These are phyloP conservation scores for Artemisiospiza belli DNA, from an alignment of 2,113 vertebrate species.

Conservation along the genomic window DNA sequence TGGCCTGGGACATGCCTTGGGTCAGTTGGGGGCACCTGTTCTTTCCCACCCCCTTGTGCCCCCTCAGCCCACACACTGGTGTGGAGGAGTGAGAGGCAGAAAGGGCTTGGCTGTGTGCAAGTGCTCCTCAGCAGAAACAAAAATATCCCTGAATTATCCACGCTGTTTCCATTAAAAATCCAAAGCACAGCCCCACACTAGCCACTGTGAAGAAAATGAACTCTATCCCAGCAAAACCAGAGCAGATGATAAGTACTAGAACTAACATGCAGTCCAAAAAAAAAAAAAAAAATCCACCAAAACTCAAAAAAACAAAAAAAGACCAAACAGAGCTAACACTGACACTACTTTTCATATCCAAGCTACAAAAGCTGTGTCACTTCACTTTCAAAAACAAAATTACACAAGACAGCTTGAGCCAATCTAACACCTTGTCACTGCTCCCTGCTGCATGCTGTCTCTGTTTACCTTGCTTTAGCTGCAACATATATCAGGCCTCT, in stretches of 20 bases:
- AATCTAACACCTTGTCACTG: conserved; percentile 61
- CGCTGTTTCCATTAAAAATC: neutral
- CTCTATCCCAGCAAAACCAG: neutral
- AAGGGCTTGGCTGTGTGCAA: neutral
- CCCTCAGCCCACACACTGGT: fast-evolving
- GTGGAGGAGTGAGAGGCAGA: neutral
- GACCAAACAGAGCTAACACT: neutral
- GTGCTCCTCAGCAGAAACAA: neutral
- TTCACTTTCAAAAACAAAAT: conserved; percentile 46
- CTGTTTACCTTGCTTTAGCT: conserved; percentile 55
- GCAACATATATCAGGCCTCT: conserved; percentile 26
- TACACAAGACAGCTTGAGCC: conserved; percentile 66
- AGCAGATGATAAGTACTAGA: neutral
- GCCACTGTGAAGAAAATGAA: neutral
- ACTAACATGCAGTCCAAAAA: neutral
- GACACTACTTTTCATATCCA: neutral
- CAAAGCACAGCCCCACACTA: neutral
- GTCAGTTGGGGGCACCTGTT: neutral
- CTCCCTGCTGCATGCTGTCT: conserved; percentile 52
- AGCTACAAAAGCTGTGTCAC: conserved; percentile 10
- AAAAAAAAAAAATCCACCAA: neutral
- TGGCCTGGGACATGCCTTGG: neutral
- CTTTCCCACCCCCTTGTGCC: fast-evolving
- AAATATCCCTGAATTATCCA: neutral
- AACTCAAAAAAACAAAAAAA: neutral